phyloP scores from a whole-genome alignment of 1,140 invertebrate genomes.

The Bemisia tabaci region DNA sequence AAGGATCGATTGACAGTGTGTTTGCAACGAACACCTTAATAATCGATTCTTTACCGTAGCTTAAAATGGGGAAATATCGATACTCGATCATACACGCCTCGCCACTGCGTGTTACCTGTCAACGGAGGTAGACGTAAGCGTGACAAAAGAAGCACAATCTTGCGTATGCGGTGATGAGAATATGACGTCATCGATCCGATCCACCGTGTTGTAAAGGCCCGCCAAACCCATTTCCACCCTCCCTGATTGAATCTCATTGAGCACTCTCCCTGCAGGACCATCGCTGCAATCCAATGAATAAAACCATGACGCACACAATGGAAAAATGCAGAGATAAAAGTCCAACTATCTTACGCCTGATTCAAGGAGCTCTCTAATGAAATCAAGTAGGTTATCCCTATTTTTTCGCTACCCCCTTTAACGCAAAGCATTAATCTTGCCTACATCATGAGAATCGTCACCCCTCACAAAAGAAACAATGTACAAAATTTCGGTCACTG shows the following conservation, averaged over 20 bases:
- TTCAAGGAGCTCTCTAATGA: too few species aligned
- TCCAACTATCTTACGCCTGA: not conserved
- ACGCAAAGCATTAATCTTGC: too few species aligned
- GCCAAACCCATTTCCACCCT: slow-evolving; percentile 45
- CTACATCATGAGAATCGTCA: too few species aligned
- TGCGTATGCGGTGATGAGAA: slow-evolving; percentile 43
- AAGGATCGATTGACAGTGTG: not conserved
- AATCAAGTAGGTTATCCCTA: too few species aligned
- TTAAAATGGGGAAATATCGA: too few species aligned
- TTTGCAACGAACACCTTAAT: not conserved
- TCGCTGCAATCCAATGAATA: slow-evolving; percentile 27
- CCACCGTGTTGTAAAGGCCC: slow-evolving; percentile 47
- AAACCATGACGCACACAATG: not conserved
- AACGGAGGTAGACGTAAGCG: slow-evolving; percentile 52
- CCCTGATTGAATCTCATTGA: slow-evolving; percentile 32
- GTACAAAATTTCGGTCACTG: too few species aligned
- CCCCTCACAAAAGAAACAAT: too few species aligned
- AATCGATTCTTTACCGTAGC: not conserved
- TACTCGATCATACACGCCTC: not conserved
- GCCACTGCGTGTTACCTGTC: slow-evolving; percentile 38
- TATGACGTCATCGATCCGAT: slow-evolving; percentile 37
- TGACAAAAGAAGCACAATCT: slow-evolving; percentile 60
- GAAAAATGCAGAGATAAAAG: not conserved
- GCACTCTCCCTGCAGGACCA: slow-evolving; percentile 38
- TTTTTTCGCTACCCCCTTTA: too few species aligned